Evolutionary conservation across 2,113 vertebrate species (phyloP), one percentile per base, ranked within the genome.

Genomic region (Himantopus leucocephalus): DNA sequence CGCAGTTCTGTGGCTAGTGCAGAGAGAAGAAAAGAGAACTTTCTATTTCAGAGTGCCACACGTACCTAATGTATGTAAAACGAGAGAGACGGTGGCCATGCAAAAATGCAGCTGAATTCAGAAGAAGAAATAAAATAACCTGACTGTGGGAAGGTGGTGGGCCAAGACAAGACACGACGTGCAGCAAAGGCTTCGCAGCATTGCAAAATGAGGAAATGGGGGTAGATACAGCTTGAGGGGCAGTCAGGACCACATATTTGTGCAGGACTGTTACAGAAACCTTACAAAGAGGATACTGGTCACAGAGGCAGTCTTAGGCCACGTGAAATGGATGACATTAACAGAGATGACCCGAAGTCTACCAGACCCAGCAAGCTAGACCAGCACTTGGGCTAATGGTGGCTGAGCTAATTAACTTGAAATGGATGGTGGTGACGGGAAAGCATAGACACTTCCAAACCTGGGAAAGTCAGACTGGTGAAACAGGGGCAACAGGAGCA

Each of bases 71-170:
- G 26, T 85, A 78, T 81, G 77, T 95, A 90, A 94, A 94, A 85
- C 2, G 1, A 81, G 76, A 45, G 76, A 53, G 73, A 45, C 14
- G 10, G 84, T 0, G 3, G 37, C 81, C 92, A 41, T 78, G 88
- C 90, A 95, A 85, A 94, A 90, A 32, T 13, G 24, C 91, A 83
- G 62, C 78, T 95, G 88, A 64, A 53, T 77, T 93, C 67, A 90
- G 92, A 96, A 83, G 62, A 78, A 94, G 95, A 92, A 94, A 88
- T 93, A 88, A 85, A 88, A 83, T 35, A 80, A 62, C 58, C 60
- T 29, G 39, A 32, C 52, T 85, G 66, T 75, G 91, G 85, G 91
- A 93, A 93, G 19, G 53, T 76, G 71, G 58, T 75, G 21, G 48
- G 50, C 43, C 56, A 66, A 73, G 74, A 18, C 15, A 60, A 67